Percentiles rank a stretch among this genome's conserved stretches.
These are phyloP conservation scores for Thera obeliscata DNA, from an alignment of 2,888 invertebrate species.

Conservation along the genomic window DNA sequence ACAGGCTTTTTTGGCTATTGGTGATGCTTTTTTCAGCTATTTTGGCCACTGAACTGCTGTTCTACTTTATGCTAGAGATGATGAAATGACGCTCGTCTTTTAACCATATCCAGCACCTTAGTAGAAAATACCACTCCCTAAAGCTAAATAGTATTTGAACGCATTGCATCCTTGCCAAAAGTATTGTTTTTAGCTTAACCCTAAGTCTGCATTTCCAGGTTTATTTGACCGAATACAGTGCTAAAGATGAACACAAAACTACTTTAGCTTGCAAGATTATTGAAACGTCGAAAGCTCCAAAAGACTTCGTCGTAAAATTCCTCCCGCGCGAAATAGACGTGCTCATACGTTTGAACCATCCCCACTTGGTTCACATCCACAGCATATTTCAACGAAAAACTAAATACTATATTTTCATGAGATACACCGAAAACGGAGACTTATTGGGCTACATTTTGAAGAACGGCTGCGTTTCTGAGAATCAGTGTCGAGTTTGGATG, in stretches of 20 bases:
- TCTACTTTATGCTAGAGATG: too few relatives aligned
- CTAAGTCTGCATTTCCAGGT: conserved; percentile 56
- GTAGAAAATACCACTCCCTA: too few relatives aligned
- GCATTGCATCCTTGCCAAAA: not conserved
- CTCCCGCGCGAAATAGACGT: conserved; percentile 93
- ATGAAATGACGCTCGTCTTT: too few relatives aligned
- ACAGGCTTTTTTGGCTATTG: not conserved
- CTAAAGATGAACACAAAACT: conserved; percentile 62
- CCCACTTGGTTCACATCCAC: conserved; percentile 91
- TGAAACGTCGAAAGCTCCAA: conserved; percentile 89
- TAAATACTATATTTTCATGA: conserved; percentile 92
- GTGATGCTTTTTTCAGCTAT: not conserved
- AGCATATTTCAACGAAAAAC: conserved; percentile 89
- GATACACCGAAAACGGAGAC: conserved; percentile 91
- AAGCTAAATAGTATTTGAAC: too few relatives aligned
- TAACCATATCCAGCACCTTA: too few relatives aligned
- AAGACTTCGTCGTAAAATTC: conserved; percentile 91
- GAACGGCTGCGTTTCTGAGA: conserved; percentile 88
- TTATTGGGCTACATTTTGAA: conserved; percentile 88
- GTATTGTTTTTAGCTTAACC: not conserved
- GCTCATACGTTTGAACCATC: conserved; percentile 89
- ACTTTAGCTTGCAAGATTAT: conserved; percentile 89
- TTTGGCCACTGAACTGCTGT: not conserved
- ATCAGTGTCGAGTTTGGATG: conserved; percentile 88
- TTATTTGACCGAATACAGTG: conserved; percentile 68